Percentiles rank a stretch among this genome's conserved stretches.
Evolutionary conservation across 2,888 invertebrate genomes (phyloP).

Genomic region (Apoda limacodes): DNA sequence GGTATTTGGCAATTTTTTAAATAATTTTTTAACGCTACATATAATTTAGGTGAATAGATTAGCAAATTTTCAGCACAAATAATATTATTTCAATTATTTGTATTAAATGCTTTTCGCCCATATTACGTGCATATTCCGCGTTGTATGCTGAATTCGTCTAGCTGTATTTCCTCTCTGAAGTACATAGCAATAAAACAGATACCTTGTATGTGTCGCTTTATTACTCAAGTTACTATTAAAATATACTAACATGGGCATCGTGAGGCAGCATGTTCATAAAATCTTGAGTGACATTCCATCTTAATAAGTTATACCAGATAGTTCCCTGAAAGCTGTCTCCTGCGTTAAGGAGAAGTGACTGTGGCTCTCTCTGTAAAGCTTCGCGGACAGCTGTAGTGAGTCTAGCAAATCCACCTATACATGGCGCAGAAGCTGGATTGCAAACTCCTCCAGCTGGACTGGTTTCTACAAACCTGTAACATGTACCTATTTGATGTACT

Average conservation of each 20-base stretch:
- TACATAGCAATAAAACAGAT: too few relatives aligned
- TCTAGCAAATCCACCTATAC: constrained; percentile 71
- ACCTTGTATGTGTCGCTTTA: too few relatives aligned
- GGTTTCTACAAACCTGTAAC: constrained; percentile 71
- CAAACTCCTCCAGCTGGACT: constrained; percentile 66
- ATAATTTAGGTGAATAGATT: too few relatives aligned
- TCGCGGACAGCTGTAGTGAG: too few relatives aligned
- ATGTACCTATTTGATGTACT: background rate
- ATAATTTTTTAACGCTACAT: too few relatives aligned
- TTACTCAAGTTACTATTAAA: too few relatives aligned
- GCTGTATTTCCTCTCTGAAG: too few relatives aligned
- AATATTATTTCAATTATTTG: too few relatives aligned
- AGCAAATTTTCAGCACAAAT: too few relatives aligned
- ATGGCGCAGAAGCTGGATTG: constrained; percentile 76
- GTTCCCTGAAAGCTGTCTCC: constrained; percentile 90
- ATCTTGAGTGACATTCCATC: constrained; percentile 78
- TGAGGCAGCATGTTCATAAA: constrained; percentile 81
- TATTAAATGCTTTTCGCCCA: background rate
- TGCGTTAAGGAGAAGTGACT: constrained; percentile 81
- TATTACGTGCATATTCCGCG: too few relatives aligned
- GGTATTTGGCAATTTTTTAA: too few relatives aligned
- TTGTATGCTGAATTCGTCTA: too few relatives aligned
- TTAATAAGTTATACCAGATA: constrained; percentile 79
- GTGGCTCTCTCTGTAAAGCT: constrained; percentile 45
- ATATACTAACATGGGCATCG: constrained; percentile 76